phyloP scores from a whole-genome alignment of 2,797 vertebrate species.

The Lindbergichthys nudifrons region DNA sequence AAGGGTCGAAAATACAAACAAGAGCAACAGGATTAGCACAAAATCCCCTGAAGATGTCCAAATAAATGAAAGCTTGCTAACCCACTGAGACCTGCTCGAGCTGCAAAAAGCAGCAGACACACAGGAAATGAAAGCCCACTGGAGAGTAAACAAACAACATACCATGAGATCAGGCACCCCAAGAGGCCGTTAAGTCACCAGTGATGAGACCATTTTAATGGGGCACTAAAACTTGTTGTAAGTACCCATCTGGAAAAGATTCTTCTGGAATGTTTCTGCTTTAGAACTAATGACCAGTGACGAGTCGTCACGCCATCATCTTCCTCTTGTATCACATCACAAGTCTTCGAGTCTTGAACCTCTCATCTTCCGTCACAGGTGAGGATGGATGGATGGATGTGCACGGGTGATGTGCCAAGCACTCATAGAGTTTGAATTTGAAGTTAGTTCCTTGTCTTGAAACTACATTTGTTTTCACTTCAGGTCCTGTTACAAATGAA shows the following conservation, averaged over 20 bases:
- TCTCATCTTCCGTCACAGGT: conserved; percentile 21
- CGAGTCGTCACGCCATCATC: conserved; percentile 53
- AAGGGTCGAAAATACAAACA: conserved; percentile 43
- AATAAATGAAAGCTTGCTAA: conserved; percentile 69
- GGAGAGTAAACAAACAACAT: conserved; percentile 82
- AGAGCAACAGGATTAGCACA: conserved; percentile 51
- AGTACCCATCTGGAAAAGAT: conserved; percentile 82
- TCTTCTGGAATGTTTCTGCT: conserved; percentile 72
- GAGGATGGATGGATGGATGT: conserved; percentile 32
- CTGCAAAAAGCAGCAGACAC: conserved; percentile 66
- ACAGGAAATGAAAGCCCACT: conserved; percentile 81
- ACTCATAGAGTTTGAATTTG: not conserved
- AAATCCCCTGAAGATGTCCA: conserved; percentile 42
- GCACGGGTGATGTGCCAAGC: not conserved
- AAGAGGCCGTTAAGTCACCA: conserved; percentile 71
- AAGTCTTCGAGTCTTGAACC: conserved; percentile 13
- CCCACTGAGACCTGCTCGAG: conserved; percentile 42
- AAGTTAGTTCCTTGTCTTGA: conserved; percentile 12
- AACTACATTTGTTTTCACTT: not conserved
- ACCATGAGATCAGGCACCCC: conserved; percentile 77
- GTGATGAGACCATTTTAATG: conserved; percentile 77
- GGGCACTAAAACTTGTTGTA: conserved; percentile 69
- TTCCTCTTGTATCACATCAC: conserved; percentile 36
- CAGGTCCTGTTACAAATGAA: conserved; percentile 2
- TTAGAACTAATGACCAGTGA: conserved; percentile 70